These are phyloP conservation scores for Bombyx huttoni DNA, from an alignment of 2,888 invertebrate species.

Conservation along the genomic window DNA sequence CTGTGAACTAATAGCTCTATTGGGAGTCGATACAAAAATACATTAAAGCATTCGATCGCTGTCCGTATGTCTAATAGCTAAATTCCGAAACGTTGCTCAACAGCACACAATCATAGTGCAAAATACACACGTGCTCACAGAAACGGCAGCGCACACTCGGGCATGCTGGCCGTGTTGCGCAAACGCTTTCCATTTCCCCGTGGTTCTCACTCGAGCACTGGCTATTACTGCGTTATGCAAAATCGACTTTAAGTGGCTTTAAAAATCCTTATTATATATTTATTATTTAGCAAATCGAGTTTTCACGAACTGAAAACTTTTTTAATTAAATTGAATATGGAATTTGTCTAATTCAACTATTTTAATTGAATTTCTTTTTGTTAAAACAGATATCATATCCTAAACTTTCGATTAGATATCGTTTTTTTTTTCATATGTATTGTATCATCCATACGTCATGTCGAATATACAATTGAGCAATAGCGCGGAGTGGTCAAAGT, in stretches of 20 bases:
- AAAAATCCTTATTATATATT: not conserved
- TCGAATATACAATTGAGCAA: not conserved
- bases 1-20: too few species aligned
- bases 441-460: not conserved
- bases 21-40: not conserved
- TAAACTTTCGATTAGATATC: too few species aligned
- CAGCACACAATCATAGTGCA: constrained; percentile 11
- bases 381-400: too few species aligned
- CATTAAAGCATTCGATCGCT: not conserved
- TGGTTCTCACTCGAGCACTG: constrained; percentile 13
- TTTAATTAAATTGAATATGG: too few species aligned
- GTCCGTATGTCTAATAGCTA: constrained; percentile 10
- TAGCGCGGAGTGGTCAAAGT: not conserved
- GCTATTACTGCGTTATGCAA: not conserved
- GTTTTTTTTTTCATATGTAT: too few species aligned
- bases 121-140: constrained; percentile 7
- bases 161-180: constrained; percentile 34
- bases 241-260: not conserved
- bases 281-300: not conserved
- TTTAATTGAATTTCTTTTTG: too few species aligned
- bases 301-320: not conserved
- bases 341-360: too few species aligned
- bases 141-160: constrained; percentile 8
- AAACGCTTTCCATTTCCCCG: constrained; percentile 68
- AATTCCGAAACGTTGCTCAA: constrained; percentile 24